These are phyloP conservation scores for Musca domestica DNA, from an alignment of 1,140 invertebrate genomes.

Conservation along the genomic window DNA sequence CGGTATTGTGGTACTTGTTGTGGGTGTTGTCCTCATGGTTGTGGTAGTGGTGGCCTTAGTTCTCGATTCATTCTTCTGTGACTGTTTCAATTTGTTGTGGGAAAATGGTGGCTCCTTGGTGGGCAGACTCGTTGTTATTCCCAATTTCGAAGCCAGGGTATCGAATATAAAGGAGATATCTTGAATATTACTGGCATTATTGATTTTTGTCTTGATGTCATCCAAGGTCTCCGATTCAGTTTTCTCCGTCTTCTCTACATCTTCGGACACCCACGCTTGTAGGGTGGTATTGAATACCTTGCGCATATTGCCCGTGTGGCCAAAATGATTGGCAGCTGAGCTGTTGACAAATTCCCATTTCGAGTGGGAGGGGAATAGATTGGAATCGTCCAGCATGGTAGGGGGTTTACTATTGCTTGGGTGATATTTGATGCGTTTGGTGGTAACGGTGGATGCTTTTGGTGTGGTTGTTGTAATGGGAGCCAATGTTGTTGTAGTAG, in stretches of 20 bases:
- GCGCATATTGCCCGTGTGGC: slow-evolving; percentile 40
- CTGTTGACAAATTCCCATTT: slow-evolving; percentile 52
- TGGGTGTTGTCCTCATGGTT: background rate
- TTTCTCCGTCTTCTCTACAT: slow-evolving; percentile 40
- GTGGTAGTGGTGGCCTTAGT: background rate
- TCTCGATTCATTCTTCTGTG: slow-evolving; percentile 7
- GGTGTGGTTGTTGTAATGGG: background rate
- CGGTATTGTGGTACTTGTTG: slow-evolving; percentile 25
- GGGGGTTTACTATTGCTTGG: slow-evolving; percentile 34
- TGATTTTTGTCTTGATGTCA: slow-evolving; percentile 47
- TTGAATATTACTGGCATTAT: slow-evolving; percentile 52
- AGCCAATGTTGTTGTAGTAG: slow-evolving; percentile 3
- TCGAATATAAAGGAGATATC: slow-evolving; percentile 53
- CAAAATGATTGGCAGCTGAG: slow-evolving; percentile 32
- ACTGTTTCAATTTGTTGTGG: slow-evolving; percentile 46
- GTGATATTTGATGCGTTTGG: slow-evolving; percentile 33
- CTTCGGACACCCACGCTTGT: slow-evolving; percentile 52
- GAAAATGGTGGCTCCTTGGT: slow-evolving; percentile 50
- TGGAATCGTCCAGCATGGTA: slow-evolving; percentile 46
- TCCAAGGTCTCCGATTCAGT: slow-evolving; percentile 39
- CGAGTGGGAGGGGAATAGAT: slow-evolving; percentile 49
- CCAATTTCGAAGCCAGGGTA: slow-evolving; percentile 50
- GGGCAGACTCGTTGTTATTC: slow-evolving; percentile 43
- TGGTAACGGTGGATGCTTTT: slow-evolving; percentile 17
- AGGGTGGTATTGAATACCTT: slow-evolving; percentile 51